phyloP scores from a whole-genome alignment of 2,113 vertebrate species.

The Bolborhynchus lineola region DNA sequence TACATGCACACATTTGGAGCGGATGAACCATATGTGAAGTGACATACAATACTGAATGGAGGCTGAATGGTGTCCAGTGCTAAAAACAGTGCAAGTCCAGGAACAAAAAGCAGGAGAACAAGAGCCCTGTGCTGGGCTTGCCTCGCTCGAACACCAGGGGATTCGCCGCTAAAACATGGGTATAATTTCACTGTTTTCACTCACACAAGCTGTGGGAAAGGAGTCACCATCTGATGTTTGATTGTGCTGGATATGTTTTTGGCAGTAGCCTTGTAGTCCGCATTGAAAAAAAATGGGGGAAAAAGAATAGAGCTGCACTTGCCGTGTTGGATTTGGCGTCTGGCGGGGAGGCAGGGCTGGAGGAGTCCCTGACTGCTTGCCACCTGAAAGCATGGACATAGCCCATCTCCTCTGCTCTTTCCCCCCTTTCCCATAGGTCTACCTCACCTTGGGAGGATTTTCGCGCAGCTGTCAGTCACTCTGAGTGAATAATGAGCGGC shows the following conservation, averaged over 20 bases:
- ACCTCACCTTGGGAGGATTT: neutral
- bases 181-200: conserved; percentile 86
- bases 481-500: neutral
- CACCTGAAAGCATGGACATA: conserved; percentile 53
- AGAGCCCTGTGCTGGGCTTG: conserved; percentile 73
- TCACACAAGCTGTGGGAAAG: conserved; percentile 86
- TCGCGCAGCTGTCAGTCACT: neutral
- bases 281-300: conserved; percentile 44
- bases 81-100: conserved; percentile 75
- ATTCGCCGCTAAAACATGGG: conserved; percentile 78
- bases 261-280: conserved; percentile 76
- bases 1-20: conserved; percentile 97
- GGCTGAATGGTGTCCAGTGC: conserved; percentile 83
- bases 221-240: conserved; percentile 87
- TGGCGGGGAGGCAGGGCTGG: conserved; percentile 65
- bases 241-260: conserved; percentile 84
- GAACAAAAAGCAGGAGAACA: conserved; percentile 82
- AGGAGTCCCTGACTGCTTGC: conserved; percentile 37
- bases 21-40: conserved; percentile 95
- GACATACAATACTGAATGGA: conserved; percentile 89
- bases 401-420: neutral
- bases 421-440: neutral
- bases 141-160: conserved; percentile 76
- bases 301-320: conserved; percentile 68
- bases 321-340: conserved; percentile 68